phyloP scores from a whole-genome alignment of 2,797 vertebrate genomes.

The Trachurus trachurus region DNA sequence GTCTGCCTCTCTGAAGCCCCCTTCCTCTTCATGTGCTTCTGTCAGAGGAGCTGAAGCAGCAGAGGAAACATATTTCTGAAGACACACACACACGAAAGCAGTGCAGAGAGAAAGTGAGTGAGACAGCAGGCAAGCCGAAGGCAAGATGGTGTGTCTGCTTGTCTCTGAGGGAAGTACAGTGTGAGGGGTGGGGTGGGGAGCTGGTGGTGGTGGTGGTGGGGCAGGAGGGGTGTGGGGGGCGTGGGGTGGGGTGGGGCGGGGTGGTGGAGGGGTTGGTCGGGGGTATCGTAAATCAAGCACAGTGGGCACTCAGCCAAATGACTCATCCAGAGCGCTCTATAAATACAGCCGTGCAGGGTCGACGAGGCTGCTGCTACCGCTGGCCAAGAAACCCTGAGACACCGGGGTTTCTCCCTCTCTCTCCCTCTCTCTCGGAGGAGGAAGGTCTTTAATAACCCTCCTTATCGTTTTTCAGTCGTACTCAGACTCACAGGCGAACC shows the following conservation, averaged over 20 bases:
- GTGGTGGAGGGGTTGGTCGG: neutral
- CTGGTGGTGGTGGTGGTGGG: constrained; percentile 18
- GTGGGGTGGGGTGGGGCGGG: constrained; percentile 60
- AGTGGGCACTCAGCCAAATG: constrained; percentile 80
- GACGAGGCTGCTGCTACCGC: constrained; percentile 76
- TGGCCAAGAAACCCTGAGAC: constrained; percentile 66
- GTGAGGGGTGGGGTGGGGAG: constrained; percentile 67
- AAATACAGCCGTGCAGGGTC: constrained; percentile 81
- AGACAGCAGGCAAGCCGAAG: constrained; percentile 45
- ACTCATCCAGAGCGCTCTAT: constrained; percentile 79
- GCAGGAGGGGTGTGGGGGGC: neutral
- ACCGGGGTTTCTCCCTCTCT: constrained; percentile 56
- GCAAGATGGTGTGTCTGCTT: constrained; percentile 72
- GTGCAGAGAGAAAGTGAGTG: constrained; percentile 37
- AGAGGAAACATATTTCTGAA: constrained; percentile 49
- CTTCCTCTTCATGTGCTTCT: constrained; percentile 31
- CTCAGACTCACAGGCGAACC: constrained; percentile 39
- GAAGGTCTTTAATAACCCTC: constrained; percentile 64
- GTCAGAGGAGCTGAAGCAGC: constrained; percentile 51
- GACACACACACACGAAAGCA: constrained; percentile 10
- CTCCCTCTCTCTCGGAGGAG: too few species aligned
- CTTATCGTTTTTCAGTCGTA: constrained; percentile 55
- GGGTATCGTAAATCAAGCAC: constrained; percentile 76
- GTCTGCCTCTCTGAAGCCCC: constrained; percentile 54
- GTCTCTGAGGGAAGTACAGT: constrained; percentile 71